These are phyloP conservation scores for Enhydra lutris DNA, from an alignment of 2,113 vertebrate species.

Conservation along the genomic window DNA sequence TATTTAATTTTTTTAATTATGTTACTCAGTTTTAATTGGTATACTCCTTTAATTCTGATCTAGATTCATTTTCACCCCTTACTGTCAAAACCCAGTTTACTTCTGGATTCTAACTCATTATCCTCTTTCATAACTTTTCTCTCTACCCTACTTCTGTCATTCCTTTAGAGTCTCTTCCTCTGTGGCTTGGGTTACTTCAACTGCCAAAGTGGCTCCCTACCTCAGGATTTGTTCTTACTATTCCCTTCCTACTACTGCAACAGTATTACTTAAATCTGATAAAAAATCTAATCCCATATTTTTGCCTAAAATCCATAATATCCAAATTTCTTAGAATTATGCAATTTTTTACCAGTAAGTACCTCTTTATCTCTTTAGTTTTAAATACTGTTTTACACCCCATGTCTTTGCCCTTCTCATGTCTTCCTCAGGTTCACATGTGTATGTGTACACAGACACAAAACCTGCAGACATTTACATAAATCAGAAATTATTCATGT, in stretches of 20 bases:
- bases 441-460: background rate
- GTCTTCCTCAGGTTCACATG: background rate
- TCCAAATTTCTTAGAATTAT: background rate
- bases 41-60: background rate
- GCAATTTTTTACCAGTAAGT: background rate
- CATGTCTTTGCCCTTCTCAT: background rate
- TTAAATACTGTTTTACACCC: background rate
- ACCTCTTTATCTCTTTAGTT: background rate
- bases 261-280: slow-evolving; percentile 22
- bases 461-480: background rate
- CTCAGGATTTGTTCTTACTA: background rate
- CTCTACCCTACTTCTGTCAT: background rate
- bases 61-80: background rate
- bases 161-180: background rate
- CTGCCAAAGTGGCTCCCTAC: background rate
- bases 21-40: background rate
- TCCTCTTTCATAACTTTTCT: background rate
- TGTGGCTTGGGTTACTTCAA: background rate
- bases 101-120: background rate
- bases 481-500: background rate
- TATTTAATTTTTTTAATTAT: background rate
- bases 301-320: background rate
- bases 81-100: background rate
- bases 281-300: background rate
- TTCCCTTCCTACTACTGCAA: background rate